Conservation (phyloP, 1,140 invertebrate species). For the Brachystomella parvula region DNA sequence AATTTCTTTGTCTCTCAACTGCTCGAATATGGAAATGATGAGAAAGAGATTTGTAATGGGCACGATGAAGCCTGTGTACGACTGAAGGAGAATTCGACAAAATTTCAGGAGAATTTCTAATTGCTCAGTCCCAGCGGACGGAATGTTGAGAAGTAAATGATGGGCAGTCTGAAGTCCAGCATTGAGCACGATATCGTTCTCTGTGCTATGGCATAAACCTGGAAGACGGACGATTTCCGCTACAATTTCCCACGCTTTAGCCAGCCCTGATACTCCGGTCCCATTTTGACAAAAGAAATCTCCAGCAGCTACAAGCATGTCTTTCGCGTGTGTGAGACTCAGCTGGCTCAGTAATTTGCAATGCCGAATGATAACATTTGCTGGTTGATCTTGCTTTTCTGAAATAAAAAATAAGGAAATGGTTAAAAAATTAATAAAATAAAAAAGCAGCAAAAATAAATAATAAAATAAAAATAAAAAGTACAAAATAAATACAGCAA, state of each 20-base stretch:
- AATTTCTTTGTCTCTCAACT: slow-evolving; percentile 27
- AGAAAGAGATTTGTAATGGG: not conserved
- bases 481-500: too few species aligned
- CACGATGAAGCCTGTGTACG: not conserved
- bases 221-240: slow-evolving; percentile 12
- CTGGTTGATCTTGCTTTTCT: not conserved
- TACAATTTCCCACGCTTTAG: slow-evolving; percentile 23
- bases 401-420: not conserved
- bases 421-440: not conserved
- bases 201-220: not conserved
- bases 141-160: slow-evolving; percentile 2
- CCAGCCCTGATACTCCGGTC: not conserved
- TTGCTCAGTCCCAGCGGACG: slow-evolving; percentile 3
- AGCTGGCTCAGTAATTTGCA: slow-evolving; percentile 13
- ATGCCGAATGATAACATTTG: slow-evolving; percentile 8
- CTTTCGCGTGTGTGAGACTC: slow-evolving; percentile 1
- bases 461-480: too few species aligned
- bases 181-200: not conserved
- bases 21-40: slow-evolving; percentile 18
- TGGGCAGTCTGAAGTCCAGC: not conserved
- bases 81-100: not conserved
- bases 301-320: slow-evolving; percentile 18
- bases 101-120: slow-evolving; percentile 17
- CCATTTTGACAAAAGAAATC: not conserved
- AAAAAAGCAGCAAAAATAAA: too few species aligned